Percentiles rank a stretch among this genome's conserved stretches.
Evolutionary conservation across 2,113 vertebrate species (phyloP).

Genomic region (Fulmarus glacialis): DNA sequence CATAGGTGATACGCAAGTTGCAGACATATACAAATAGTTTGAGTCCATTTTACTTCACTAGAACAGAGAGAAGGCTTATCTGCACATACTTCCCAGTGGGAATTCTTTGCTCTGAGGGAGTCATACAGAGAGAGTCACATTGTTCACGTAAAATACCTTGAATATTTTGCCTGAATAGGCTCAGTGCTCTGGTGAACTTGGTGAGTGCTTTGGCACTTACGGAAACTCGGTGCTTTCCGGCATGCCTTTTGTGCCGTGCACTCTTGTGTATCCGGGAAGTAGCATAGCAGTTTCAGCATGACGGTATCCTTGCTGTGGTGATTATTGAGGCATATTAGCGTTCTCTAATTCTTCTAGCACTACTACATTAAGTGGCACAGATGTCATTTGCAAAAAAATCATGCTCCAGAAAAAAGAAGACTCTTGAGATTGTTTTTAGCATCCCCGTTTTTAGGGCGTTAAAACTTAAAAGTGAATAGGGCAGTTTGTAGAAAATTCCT

Average conservation of each 20-base stretch:
- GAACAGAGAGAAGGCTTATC: neutral
- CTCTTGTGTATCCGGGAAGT: accelerated
- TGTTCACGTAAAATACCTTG: neutral
- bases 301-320: neutral
- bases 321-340: accelerated
- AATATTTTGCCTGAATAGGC: neutral
- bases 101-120: neutral
- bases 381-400: neutral
- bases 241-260: accelerated
- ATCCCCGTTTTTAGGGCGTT: neutral
- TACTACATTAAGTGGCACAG: neutral
- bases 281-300: neutral
- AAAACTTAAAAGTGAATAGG: neutral
- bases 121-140: neutral
- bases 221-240: accelerated
- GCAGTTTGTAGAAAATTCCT: neutral
- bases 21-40: neutral
- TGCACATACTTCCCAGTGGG: neutral
- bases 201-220: neutral
- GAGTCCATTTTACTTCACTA: neutral
- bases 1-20: neutral
- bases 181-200: neutral
- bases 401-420: neutral
- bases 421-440: neutral
- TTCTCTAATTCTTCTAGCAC: neutral